Evolutionary conservation across 2,113 vertebrate species (phyloP).

Genomic region (Ceyx margarethae): DNA sequence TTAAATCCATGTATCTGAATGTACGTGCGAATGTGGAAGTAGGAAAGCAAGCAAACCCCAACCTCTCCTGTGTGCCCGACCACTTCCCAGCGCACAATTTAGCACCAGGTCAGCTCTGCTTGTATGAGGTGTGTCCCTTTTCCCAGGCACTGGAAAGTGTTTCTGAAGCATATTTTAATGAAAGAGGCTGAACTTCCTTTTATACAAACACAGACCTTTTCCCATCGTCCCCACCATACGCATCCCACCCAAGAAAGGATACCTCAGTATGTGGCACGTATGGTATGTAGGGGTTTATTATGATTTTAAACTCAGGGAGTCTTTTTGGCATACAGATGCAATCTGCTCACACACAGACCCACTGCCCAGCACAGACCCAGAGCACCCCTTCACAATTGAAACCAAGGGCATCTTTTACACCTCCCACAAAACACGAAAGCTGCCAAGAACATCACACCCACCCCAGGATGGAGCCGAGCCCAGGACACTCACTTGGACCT

Average conservation of each 20-base stretch:
- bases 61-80: not conserved
- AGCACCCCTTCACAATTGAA: accelerated
- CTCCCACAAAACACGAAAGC: not conserved
- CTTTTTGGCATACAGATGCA: accelerated
- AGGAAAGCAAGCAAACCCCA: not conserved
- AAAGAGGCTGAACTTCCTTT: not conserved
- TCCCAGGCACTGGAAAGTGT: not conserved
- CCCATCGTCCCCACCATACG: accelerated
- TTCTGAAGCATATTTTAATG: not conserved
- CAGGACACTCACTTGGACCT: not conserved
- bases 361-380: not conserved
- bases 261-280: not conserved
- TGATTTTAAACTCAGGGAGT: not conserved
- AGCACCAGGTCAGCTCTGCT: not conserved
- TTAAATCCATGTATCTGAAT: slow-evolving; percentile 23
- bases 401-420: not conserved
- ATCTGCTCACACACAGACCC: not conserved
- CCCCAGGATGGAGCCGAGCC: accelerated
- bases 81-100: not conserved
- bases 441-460: not conserved
- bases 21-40: not conserved
- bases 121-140: not conserved
- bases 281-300: not conserved
- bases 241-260: not conserved
- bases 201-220: not conserved